phyloP scores from a whole-genome alignment of 2,888 invertebrate species.

The Seladonia tumulorum region DNA sequence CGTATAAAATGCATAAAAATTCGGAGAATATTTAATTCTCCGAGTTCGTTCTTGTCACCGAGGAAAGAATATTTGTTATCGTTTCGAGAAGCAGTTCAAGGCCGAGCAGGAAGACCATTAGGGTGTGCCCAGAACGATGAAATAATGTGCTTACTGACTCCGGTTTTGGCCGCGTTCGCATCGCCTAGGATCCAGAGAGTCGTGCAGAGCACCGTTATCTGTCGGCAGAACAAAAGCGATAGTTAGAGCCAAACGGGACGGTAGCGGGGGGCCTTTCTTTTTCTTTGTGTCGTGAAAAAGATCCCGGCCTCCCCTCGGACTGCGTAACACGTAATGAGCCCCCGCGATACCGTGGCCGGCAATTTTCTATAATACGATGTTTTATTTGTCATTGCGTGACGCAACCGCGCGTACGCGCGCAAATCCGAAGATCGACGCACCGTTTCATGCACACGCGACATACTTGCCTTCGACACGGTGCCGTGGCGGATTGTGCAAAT shows the following conservation, averaged over 20 bases:
- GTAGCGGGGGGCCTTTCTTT: conserved; percentile 8
- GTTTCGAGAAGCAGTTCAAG: conserved; percentile 41
- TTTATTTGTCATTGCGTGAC: conserved; percentile 72
- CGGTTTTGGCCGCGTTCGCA: conserved; percentile 67
- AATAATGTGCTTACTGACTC: conserved; percentile 68
- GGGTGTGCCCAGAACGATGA: conserved; percentile 35
- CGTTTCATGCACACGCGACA: conserved; percentile 56
- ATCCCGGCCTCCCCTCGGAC: conserved; percentile 35
- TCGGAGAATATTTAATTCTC: neutral
- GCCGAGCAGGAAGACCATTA: conserved; percentile 24
- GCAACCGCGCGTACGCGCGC: conserved; percentile 46
- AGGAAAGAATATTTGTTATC: conserved; percentile 8
- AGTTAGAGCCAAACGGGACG: neutral
- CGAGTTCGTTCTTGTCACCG: neutral
- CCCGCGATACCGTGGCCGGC: conserved; percentile 61
- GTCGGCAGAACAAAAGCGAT: conserved; percentile 39
- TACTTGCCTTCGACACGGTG: conserved; percentile 26
- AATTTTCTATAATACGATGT: conserved; percentile 66
- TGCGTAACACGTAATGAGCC: conserved; percentile 59
- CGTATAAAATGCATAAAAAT: neutral
- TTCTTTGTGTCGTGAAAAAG: conserved; percentile 35
- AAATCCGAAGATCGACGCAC: conserved; percentile 71
- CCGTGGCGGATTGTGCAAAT: conserved; percentile 51
- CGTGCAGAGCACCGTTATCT: conserved; percentile 66
- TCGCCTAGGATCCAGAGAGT: conserved; percentile 59